These are phyloP conservation scores for Megathymus violae DNA, from an alignment of 1,140 invertebrate genomes.

Conservation along the genomic window DNA sequence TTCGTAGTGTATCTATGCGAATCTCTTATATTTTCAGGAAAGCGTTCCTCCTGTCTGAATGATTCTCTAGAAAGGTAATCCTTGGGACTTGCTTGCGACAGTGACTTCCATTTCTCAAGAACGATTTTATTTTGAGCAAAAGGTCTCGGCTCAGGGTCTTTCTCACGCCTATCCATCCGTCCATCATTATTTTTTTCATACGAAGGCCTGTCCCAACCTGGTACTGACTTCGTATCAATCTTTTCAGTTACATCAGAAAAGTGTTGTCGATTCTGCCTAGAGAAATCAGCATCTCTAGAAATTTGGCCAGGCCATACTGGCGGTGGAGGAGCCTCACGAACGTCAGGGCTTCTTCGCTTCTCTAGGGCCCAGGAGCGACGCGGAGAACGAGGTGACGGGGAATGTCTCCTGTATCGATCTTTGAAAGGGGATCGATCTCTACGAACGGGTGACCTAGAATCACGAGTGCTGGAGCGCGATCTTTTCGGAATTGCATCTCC, in stretches of 20 bases:
- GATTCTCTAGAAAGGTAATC: conserved; percentile 1
- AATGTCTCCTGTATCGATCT: conserved; percentile 61
- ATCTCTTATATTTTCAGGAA: conserved; percentile 18
- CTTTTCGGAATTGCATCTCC: conserved; percentile 42
- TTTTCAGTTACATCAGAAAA: conserved; percentile 31
- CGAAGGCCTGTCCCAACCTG: conserved; percentile 37
- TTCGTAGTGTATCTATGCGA: conserved; percentile 25
- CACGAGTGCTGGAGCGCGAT: conserved; percentile 38
- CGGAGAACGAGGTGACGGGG: conserved; percentile 63
- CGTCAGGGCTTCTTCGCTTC: conserved; percentile 64
- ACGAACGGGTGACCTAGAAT: conserved; percentile 57
- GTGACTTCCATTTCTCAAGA: conserved; percentile 29
- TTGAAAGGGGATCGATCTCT: conserved; percentile 62
- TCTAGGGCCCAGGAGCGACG: conserved; percentile 71
- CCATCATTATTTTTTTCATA: conserved; percentile 30
- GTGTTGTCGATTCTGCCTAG: conserved; percentile 35
- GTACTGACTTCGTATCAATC: conserved; percentile 29
- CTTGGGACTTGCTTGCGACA: conserved; percentile 28
- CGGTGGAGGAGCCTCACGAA: conserved; percentile 59
- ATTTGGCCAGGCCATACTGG: conserved; percentile 63
- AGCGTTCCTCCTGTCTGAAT: conserved; percentile 14
- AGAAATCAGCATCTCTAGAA: conserved; percentile 31
- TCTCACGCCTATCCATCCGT: conserved; percentile 31
- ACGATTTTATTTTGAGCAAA: neutral
- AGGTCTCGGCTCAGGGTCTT: conserved; percentile 22